These are phyloP conservation scores for Parotia lawesii DNA, from an alignment of 2,113 vertebrate genomes.

Conservation along the genomic window DNA sequence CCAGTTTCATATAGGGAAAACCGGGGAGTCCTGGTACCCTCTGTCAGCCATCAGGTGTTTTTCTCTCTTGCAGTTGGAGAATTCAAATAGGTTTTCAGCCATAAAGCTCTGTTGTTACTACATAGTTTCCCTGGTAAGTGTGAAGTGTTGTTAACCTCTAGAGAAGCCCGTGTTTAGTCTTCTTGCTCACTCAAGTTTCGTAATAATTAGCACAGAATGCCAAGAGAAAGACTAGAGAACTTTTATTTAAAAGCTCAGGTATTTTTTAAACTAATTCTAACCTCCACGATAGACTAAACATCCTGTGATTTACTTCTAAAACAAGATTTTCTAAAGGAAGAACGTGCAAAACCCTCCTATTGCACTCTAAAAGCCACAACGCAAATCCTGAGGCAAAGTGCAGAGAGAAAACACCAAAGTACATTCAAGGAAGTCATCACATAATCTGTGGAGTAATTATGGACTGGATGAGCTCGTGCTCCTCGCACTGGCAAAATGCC, in stretches of 20 bases:
- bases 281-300: background rate
- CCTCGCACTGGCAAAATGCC: background rate
- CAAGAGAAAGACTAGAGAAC: background rate
- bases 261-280: background rate
- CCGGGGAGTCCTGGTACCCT: background rate
- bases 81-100: background rate
- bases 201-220: background rate
- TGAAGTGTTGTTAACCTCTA: background rate
- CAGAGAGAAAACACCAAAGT: background rate
- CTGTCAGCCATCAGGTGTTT: background rate
- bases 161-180: background rate
- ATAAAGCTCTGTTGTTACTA: background rate
- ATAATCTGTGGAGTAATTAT: background rate
- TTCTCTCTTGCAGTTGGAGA: background rate
- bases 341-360: background rate
- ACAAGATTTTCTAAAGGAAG: background rate
- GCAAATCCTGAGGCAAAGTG: background rate
- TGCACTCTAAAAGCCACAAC: background rate
- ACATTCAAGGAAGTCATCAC: background rate
- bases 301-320: background rate
- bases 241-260: background rate
- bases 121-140: rapidly evolving
- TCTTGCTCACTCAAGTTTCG: background rate
- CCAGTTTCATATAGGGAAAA: background rate
- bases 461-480: background rate